Conservation (phyloP, 2,113 vertebrate genomes). For the Clarias gariepinus region DNA sequence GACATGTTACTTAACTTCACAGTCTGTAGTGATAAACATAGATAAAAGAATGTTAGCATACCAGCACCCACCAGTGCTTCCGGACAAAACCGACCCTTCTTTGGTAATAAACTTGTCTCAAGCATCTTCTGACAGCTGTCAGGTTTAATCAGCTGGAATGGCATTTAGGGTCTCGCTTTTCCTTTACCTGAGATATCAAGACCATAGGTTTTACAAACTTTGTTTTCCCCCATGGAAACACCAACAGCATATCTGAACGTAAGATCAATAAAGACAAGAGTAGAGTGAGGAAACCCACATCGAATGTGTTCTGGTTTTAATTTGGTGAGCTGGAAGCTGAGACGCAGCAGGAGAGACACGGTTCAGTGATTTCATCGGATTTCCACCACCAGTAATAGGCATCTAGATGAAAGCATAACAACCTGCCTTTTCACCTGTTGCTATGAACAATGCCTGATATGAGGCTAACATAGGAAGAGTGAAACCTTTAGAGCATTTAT, state of each 20-base stretch:
- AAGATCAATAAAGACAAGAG: conserved; percentile 43
- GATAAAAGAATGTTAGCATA: not conserved
- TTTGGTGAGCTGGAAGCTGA: not conserved
- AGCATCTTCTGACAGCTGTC: conserved; percentile 41
- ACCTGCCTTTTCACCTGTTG: conserved; percentile 28
- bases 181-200: conserved; percentile 33
- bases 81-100: conserved; percentile 29
- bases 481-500: not conserved
- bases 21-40: not conserved
- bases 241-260: conserved; percentile 32
- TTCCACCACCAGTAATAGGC: conserved; percentile 39
- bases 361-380: conserved; percentile 36
- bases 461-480: not conserved
- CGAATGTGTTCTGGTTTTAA: conserved; percentile 25
- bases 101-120: conserved; percentile 39
- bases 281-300: conserved; percentile 18
- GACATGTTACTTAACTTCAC: not conserved
- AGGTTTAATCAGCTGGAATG: conserved; percentile 43
- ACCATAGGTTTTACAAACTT: conserved; percentile 7
- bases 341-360: conserved; percentile 31
- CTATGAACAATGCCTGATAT: conserved; percentile 40
- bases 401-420: conserved; percentile 24
- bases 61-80: conserved; percentile 30
- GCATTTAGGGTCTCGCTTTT: conserved; percentile 22
- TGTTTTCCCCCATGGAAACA: not conserved